These are phyloP conservation scores for Amblyopsis hoosieri DNA, from an alignment of 2,797 vertebrate species.

Conservation along the genomic window DNA sequence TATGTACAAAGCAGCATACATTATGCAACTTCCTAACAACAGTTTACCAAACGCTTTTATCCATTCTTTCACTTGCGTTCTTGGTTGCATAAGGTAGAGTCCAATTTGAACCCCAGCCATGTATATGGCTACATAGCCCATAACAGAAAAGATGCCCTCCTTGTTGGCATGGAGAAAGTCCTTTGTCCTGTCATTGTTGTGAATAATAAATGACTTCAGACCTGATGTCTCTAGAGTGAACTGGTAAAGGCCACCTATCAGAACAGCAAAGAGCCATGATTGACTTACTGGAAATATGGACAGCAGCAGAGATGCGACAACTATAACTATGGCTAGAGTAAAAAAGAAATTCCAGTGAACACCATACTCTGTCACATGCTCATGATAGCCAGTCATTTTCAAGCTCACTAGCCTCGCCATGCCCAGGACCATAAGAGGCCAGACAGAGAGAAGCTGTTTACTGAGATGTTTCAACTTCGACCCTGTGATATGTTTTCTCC, in stretches of 20 bases:
- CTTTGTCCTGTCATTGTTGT: constrained; percentile 77
- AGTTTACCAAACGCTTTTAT: constrained; percentile 64
- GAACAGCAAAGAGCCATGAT: constrained; percentile 80
- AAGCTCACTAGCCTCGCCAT: constrained; percentile 81
- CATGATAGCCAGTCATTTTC: constrained; percentile 88
- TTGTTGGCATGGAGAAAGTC: constrained; percentile 90
- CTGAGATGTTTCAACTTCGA: constrained; percentile 67
- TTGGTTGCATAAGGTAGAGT: constrained; percentile 77
- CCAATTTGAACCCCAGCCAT: constrained; percentile 91
- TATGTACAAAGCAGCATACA: constrained; percentile 69
- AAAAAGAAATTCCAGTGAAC: constrained; percentile 99
- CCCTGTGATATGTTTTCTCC: constrained; percentile 64
- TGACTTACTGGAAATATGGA: constrained; percentile 71
- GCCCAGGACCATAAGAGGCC: constrained; percentile 87
- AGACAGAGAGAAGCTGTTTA: constrained; percentile 83
- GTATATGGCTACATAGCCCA: constrained; percentile 88
- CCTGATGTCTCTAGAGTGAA: constrained; percentile 78
- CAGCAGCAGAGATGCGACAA: constrained; percentile 83
- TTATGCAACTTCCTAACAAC: constrained; percentile 55
- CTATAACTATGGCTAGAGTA: constrained; percentile 85
- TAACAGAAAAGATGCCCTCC: constrained; percentile 88
- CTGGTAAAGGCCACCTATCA: constrained; percentile 82
- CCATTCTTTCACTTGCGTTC: constrained; percentile 81
- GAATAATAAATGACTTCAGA: constrained; percentile 84
- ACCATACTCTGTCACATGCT: constrained; percentile 93